Evolutionary conservation across 2,888 invertebrate species (phyloP), one percentile per base, ranked within the genome.

Genomic region (Zootermopsis nevadensis): DNA sequence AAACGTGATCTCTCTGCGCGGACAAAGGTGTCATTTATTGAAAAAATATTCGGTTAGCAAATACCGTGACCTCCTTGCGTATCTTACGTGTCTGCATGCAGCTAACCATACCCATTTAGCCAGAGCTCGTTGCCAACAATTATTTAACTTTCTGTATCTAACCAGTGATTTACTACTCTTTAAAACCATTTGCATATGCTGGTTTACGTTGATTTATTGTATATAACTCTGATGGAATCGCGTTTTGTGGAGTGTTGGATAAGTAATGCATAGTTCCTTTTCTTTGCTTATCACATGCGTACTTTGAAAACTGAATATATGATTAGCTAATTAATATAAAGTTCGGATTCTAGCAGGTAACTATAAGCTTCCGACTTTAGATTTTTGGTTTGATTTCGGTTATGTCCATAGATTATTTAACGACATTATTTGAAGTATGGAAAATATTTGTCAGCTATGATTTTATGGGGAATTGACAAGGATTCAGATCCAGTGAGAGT

Each of bases 181-280:
- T 69, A 69, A 19, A 69, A 31, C 69, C 33, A 69, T 69, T 69
- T 69, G 69, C 69, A 69, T 69, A 31, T 69, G 69, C 33, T 69
- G 33, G 31, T 33, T 69, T 69, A 30, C 10, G 69, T 33, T 69
- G 69, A 69, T 33, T 69, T 69, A 69, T 12, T 31, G 69, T 31
- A 10, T 31, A 69, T 30, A 12, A 19, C 31, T 69, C 19, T 31
- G 19, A 15, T 31, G 31, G 33, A 33, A 33, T 69, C 27, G 66
- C 66, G 33, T 31, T 69, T 69, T 69, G 69, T 69, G 22, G 33
- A 69, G 30, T 15, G 31, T 7, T 69, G 33, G 10, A 33, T 31
- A 30, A 69, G 19, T 69, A 69, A 69, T 33, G 69, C 33, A 10
- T 69, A 31, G n/a, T 66, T 66, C 10, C 66, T 27, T 2, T 27